These are phyloP conservation scores for Allobates femoralis DNA, from an alignment of 2,797 vertebrate genomes.

Conservation along the genomic window DNA sequence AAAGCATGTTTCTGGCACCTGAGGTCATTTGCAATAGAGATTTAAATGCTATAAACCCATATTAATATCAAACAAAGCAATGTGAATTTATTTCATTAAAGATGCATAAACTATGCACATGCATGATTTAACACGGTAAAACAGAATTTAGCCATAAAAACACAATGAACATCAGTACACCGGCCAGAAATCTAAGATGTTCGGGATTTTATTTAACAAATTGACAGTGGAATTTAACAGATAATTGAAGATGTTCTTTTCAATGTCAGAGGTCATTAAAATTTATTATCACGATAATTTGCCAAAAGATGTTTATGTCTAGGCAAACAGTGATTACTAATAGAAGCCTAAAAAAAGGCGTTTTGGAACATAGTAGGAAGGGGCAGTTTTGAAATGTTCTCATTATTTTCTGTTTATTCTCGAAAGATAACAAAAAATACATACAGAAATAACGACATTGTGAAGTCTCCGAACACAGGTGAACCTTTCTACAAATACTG, in stretches of 20 bases:
- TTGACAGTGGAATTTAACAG: conserved; percentile 34
- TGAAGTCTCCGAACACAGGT: neutral
- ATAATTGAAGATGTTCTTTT: conserved; percentile 40
- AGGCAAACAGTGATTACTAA: conserved; percentile 29
- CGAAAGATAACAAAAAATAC: neutral
- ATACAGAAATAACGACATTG: neutral
- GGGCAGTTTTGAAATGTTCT: neutral
- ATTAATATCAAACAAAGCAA: conserved; percentile 66
- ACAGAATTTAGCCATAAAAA: conserved; percentile 56
- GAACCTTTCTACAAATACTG: neutral
- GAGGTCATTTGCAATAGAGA: conserved; percentile 65
- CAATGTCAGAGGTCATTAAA: conserved; percentile 31
- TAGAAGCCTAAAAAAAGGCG: neutral
- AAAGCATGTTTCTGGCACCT: conserved; percentile 65
- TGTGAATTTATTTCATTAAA: conserved; percentile 65
- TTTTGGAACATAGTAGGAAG: neutral
- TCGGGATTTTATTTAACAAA: conserved; percentile 31
- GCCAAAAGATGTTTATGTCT: neutral
- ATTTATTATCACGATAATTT: conserved; percentile 31
- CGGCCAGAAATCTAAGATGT: conserved; percentile 39
- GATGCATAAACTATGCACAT: conserved; percentile 69
- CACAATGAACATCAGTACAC: conserved; percentile 35
- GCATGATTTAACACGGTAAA: conserved; percentile 64
- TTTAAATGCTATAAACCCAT: conserved; percentile 60
- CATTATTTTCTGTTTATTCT: conserved; percentile 2